Conservation (phyloP, 2,797 vertebrate genomes). For the Orientallactaga sibirica region DNA sequence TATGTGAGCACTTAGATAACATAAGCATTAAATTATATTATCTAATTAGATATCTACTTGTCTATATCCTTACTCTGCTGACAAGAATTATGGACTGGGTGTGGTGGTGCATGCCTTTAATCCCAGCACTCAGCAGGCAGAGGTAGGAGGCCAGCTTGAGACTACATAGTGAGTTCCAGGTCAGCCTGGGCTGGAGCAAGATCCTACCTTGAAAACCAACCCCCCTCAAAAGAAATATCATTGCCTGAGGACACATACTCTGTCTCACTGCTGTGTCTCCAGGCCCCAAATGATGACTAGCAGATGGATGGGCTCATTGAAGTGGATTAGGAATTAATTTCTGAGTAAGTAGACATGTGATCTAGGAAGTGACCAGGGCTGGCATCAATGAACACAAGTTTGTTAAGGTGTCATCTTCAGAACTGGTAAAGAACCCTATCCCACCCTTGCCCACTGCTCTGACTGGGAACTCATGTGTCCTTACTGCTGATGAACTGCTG, state of each 20-base stretch:
- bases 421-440: constrained; percentile 71
- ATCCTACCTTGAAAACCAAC: background rate
- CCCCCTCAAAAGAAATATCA: background rate
- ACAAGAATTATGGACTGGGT: too few species aligned
- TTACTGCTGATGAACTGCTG: constrained; percentile 95
- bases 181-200: too few species aligned
- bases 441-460: background rate
- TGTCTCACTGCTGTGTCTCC: background rate
- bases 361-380: background rate
- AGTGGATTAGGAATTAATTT: background rate
- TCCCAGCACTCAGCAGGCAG: too few species aligned
- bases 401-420: background rate
- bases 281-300: background rate
- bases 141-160: too few species aligned
- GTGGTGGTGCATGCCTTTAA: too few species aligned
- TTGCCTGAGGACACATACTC: background rate
- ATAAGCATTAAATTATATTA: background rate
- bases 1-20: background rate
- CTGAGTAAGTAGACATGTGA: background rate
- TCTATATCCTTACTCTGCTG: background rate
- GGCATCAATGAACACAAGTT: background rate
- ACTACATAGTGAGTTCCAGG: too few species aligned
- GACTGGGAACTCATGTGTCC: background rate
- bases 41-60: constrained; percentile 7
- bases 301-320: background rate